Base-by-base conservation (phyloP, 2,888 invertebrate species). In the Tetanocera ferruginea region DNA sequence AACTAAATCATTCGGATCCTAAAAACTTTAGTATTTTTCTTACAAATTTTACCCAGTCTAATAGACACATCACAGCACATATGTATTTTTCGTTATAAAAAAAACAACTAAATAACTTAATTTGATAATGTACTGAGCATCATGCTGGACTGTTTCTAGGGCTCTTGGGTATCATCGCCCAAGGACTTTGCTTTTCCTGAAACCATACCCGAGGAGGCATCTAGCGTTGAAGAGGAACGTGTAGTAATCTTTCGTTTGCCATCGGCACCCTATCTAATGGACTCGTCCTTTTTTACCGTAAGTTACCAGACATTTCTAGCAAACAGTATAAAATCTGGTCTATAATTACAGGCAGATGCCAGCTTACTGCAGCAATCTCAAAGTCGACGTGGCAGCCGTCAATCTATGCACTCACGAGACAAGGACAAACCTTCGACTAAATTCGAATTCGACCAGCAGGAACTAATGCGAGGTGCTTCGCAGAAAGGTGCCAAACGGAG, bases 141-240 rank as follows among this genome's bases (percentile, higher is more conserved):
- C 14, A 43, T 11, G 11, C 2, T 43, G 0, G 2, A 60, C 57
- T 31, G 64, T 60, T 51, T 83, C 75, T 82, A 95, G 91, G 93
- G 92, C 19, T 91, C 91, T 43, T 96, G 96, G 96, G 92, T 96
- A 17, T 95, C 96, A 4, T 96, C 96, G 11, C 96, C 96, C 5
- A 96, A 97, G 88, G 96, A 96, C 81, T 95, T 95, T 19, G 94
- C 94, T 77, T 96, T 97, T 87, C 97, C 97, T 11, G 97, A 97
- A 91, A 97, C 97, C 8, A 97, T 97, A 83, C 97, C 97, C 0
- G 97, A 97, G 90, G 97, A 97, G 89, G 96, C 96, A 86, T 97
- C 97, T 4, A 97, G 96, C 84, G 94, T 96, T 76, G 97, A 97
- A 89, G 97, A 97, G 86, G 97, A 97, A 88, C 96, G 97, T 88